These are phyloP conservation scores for Psammodynastes pulverulentus DNA, from an alignment of 2,113 vertebrate genomes.

Conservation along the genomic window DNA sequence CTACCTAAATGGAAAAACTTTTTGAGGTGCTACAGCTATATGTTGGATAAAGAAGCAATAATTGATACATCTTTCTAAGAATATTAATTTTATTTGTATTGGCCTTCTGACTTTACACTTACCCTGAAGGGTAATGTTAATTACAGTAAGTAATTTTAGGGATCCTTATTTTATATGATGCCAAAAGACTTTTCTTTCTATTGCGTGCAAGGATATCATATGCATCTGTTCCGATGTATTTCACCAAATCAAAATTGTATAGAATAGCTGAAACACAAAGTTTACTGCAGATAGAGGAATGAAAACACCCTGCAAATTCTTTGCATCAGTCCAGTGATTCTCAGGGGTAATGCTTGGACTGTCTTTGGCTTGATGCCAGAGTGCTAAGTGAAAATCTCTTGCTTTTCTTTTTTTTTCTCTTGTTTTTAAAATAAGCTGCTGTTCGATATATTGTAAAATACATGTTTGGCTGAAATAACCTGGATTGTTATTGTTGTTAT, in stretches of 20 bases:
- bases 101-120: not conserved
- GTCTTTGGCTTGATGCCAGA: conserved; percentile 24
- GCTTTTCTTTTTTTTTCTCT: not conserved
- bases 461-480: not conserved
- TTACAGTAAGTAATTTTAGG: not conserved
- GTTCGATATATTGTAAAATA: conserved; percentile 49
- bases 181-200: not conserved
- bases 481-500: conserved; percentile 18
- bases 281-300: not conserved
- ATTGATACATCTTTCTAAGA: not conserved
- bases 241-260: conserved; percentile 1
- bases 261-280: not conserved
- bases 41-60: not conserved
- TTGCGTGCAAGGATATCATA: not conserved
- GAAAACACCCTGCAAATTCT: conserved; percentile 23
- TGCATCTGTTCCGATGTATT: not conserved
- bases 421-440: not conserved
- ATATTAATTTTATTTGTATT: not conserved
- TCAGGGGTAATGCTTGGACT: conserved; percentile 40
- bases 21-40: not conserved
- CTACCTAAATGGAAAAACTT: conserved; percentile 2
- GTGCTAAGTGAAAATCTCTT: conserved; percentile 26
- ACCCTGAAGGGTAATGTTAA: not conserved
- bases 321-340: conserved; percentile 39
- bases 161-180: not conserved